Conservation (phyloP, 2,113 vertebrate genomes). For the Sinocyclocheilus rhinocerous region DNA sequence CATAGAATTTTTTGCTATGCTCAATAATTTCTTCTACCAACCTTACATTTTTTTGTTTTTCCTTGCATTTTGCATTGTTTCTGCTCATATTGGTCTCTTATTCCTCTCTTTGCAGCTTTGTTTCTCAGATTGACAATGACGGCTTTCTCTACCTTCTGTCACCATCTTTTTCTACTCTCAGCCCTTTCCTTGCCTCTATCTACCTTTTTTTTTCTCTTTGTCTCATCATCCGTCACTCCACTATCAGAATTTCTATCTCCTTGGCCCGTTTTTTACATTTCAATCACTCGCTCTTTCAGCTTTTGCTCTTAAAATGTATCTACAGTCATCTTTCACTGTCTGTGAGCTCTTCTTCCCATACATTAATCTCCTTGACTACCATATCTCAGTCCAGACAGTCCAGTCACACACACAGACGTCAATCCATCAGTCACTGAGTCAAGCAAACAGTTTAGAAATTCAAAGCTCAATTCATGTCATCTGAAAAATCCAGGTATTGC, state of each 20-base stretch:
- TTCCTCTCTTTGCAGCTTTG: not conserved
- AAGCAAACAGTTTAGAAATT: slow-evolving; percentile 8
- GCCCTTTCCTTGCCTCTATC: not conserved
- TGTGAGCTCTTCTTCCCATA: slow-evolving; percentile 32
- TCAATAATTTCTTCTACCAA: not conserved
- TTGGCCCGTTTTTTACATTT: slow-evolving; percentile 20
- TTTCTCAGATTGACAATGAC: not conserved
- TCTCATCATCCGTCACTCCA: slow-evolving; percentile 27
- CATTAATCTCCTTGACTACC: slow-evolving; percentile 51
- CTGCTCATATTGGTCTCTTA: not conserved
- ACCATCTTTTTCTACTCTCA: not conserved
- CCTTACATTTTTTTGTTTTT: not conserved
- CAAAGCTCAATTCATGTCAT: not conserved
- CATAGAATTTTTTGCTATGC: not conserved
- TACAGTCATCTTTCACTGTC: slow-evolving; percentile 33
- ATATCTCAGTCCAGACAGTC: slow-evolving; percentile 44
- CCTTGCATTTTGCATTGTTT: not conserved
- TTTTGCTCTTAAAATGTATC: slow-evolving; percentile 49
- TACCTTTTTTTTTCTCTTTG: not conserved
- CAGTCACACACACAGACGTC: slow-evolving; percentile 34
- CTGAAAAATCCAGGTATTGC: not conserved
- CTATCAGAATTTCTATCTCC: slow-evolving; percentile 38
- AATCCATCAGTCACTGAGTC: slow-evolving; percentile 46
- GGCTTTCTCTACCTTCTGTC: not conserved
- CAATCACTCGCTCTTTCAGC: slow-evolving; percentile 45